phyloP scores from a whole-genome alignment of 2,888 invertebrate species.

The Yponomeuta plumbellus region DNA sequence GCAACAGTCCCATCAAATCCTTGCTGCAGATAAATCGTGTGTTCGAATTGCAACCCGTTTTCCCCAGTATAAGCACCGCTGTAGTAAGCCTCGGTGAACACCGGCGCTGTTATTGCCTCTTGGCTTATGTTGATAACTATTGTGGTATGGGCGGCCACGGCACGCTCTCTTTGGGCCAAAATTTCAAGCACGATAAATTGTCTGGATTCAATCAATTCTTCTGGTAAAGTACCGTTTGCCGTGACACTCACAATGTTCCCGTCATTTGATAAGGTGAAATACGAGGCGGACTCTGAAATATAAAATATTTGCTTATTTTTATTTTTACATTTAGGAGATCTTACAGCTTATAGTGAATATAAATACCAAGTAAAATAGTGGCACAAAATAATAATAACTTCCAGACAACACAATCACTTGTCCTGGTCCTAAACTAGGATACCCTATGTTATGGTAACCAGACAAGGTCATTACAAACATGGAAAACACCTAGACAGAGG shows the following conservation, averaged over 20 bases:
- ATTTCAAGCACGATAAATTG: constrained; percentile 47
- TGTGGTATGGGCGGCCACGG: constrained; percentile 38
- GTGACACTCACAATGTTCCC: constrained; percentile 34
- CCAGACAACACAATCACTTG: too few relatives aligned
- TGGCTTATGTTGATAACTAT: constrained; percentile 35
- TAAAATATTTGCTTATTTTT: too few relatives aligned
- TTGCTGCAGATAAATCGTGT: constrained; percentile 31
- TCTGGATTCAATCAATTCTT: constrained; percentile 31
- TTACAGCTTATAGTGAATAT: too few relatives aligned
- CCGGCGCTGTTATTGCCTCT: constrained; percentile 22
- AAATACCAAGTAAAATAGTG: too few relatives aligned
- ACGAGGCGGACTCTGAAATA: constrained; percentile 37
- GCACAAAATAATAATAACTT: too few relatives aligned
- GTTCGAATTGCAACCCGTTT: constrained; percentile 29
- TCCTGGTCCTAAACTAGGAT: too few relatives aligned
- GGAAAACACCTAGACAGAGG: too few relatives aligned
- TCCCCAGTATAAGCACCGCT: constrained; percentile 31
- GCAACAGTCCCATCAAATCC: constrained; percentile 33
- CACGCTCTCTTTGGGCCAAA: constrained; percentile 42
- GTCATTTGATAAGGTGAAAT: constrained; percentile 31
- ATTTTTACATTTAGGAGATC: too few relatives aligned
- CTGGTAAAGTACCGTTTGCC: constrained; percentile 27
- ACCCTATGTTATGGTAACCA: too few relatives aligned
- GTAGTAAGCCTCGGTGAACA: constrained; percentile 33
- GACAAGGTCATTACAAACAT: too few relatives aligned